Base-by-base conservation (phyloP, 2,888 invertebrate species). In the Frankliniella fusca region DNA sequence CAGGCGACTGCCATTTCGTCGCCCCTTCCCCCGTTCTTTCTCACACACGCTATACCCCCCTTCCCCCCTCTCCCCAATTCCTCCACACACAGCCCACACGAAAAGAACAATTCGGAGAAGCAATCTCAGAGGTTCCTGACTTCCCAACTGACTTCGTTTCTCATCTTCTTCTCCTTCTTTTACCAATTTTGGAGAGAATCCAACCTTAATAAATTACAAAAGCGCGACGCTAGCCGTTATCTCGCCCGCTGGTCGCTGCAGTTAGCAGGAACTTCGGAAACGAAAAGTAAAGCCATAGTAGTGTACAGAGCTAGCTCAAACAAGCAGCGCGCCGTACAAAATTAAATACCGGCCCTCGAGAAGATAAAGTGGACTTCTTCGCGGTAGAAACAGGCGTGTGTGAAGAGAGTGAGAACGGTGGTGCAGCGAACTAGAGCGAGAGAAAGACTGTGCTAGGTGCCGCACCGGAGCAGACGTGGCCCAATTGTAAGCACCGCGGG, bases 171-270 rank as follows among this genome's bases (percentile, higher is more conserved):
- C 27, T 23, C 23, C 70, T 76, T 76, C 70, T 76, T 76, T 76
- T 23, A 27, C 23, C 27, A 76, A 23, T 76, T 76, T 76, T 76
- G 70, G 70, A 76, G 70, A 76, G 70, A 76, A 12, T 76, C 70
- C 70, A 76, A 76, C 23, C 10, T 23, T 27, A 23, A 76, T 76
- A 76, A 76, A 76, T 76, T 76, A 76, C 70, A 70, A 70, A 70
- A 23, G 23, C 23, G 23, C 70, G 70, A 12, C 12, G 27, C 70
- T 54, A 27, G 23, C 12, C 27, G 23, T 76, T 76, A 76, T 76
- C 70, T 76, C 70, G 70, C 70, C 23, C 9, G n/a, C 15, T 20
- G 54, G 70, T 76, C 70, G 70, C 27, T 12, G 12, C 9, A 76
- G 70, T 76, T 76, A 76, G 15, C 54, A 18, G 54, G 18, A 54